Evolutionary conservation across 2,113 vertebrate genomes (phyloP).

Genomic region (Terrapene triunguis): DNA sequence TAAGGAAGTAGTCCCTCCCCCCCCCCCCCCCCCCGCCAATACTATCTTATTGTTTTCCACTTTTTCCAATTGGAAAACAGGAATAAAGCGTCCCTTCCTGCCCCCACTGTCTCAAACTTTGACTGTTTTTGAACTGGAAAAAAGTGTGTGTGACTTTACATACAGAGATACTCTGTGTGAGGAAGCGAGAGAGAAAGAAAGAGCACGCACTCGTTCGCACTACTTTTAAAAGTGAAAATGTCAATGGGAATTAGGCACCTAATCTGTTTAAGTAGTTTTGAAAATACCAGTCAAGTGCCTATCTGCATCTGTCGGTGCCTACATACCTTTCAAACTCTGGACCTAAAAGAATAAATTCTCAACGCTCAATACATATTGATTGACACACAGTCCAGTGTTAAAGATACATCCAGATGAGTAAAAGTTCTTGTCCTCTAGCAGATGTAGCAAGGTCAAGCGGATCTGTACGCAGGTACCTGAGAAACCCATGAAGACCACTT

Average conservation of each 20-base stretch:
- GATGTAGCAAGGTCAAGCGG: neutral
- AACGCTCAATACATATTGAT: neutral
- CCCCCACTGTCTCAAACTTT: neutral
- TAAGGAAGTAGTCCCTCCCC: neutral
- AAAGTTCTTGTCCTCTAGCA: neutral
- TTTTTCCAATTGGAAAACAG: neutral
- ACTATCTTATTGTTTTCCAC: neutral
- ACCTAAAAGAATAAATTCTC: neutral
- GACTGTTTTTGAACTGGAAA: neutral
- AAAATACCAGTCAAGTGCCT: neutral
- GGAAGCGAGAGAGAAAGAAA: neutral
- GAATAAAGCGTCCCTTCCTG: neutral
- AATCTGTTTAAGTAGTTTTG: neutral
- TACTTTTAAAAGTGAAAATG: neutral
- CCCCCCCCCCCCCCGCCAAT: no score
- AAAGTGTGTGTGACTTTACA: neutral
- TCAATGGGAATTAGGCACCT: neutral
- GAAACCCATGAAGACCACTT: neutral
- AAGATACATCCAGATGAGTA: neutral
- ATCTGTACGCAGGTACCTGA: neutral
- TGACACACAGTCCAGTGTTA: neutral
- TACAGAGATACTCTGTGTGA: no score
- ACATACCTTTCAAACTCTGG: neutral
- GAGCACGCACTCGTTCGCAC: neutral
- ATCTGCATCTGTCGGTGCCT: neutral